phyloP scores from a whole-genome alignment of 1,140 invertebrate genomes.

The Pachyrhynchus sulphureomaculatus region DNA sequence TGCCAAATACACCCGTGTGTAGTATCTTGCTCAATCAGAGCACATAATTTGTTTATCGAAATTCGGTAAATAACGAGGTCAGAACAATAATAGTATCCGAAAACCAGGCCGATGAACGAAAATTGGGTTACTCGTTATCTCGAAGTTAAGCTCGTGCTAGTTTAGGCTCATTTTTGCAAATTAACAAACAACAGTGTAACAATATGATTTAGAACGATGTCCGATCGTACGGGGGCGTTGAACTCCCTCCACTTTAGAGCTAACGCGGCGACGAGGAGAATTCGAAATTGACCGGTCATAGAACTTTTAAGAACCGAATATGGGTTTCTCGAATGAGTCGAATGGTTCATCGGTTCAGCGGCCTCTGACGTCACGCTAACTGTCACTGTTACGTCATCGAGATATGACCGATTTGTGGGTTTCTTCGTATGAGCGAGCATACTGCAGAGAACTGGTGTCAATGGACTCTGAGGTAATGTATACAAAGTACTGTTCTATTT shows the following conservation, averaged over 20 bases:
- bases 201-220: slow-evolving; percentile 16
- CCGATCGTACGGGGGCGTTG: slow-evolving; percentile 23
- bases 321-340: slow-evolving; percentile 45
- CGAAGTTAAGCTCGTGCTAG: slow-evolving; percentile 14
- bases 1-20: slow-evolving; percentile 11
- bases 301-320: slow-evolving; percentile 42
- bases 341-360: slow-evolving; percentile 33
- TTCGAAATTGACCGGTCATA: slow-evolving; percentile 42
- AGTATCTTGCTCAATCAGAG: slow-evolving; percentile 26
- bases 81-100: slow-evolving; percentile 31
- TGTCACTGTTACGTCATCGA: slow-evolving; percentile 45
- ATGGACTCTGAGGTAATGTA: slow-evolving; percentile 1
- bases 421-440: background rate
- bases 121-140: slow-evolving; percentile 28
- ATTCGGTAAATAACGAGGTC: slow-evolving; percentile 35
- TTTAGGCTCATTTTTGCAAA: slow-evolving; percentile 33
- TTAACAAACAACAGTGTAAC: slow-evolving; percentile 21
- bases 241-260: slow-evolving; percentile 14
- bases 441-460: slow-evolving; percentile 13
- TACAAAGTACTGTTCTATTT: slow-evolving; percentile 16
- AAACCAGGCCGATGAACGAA: slow-evolving; percentile 22
- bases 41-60: slow-evolving; percentile 33
- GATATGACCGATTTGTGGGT: slow-evolving; percentile 10
- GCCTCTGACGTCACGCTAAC: slow-evolving; percentile 42
- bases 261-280: slow-evolving; percentile 3